Evolutionary conservation across 2,797 vertebrate species (phyloP).

Genomic region (Spea hammondii): DNA sequence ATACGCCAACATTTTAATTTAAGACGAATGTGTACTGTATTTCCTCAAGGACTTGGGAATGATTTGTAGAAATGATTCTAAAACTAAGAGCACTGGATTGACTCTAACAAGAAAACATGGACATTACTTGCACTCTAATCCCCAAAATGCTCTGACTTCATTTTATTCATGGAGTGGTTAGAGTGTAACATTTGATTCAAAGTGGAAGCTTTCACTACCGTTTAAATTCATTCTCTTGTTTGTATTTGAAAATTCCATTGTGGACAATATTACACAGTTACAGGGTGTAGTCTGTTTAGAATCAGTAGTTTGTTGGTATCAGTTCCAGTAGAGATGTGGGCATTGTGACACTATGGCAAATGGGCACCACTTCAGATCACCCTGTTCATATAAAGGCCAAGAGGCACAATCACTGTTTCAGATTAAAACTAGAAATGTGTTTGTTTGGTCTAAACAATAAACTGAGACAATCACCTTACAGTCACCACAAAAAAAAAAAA

Average conservation of each 20-base stretch:
- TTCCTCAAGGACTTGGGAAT: conserved; percentile 75
- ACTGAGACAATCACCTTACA: conserved; percentile 99
- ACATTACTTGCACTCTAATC: conserved; percentile 85
- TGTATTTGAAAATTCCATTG: conserved; percentile 93
- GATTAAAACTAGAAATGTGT: conserved; percentile 82
- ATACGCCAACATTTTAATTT: conserved; percentile 71
- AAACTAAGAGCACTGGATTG: conserved; percentile 70
- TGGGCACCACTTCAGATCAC: conserved; percentile 97
- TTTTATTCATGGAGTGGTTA: conserved; percentile 77
- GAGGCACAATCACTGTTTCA: conserved; percentile 80
- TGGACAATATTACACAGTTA: conserved; percentile 95
- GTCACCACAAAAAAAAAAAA: conserved; percentile 84
- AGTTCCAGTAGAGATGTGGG: conserved; percentile 96
- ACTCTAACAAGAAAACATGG: conserved; percentile 79
- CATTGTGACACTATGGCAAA: conserved; percentile 87
- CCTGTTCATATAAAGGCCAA: conserved; percentile 80
- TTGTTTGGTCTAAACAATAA: conserved; percentile 80
- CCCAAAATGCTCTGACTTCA: conserved; percentile 75
- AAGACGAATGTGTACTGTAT: conserved; percentile 75
- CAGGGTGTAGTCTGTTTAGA: conserved; percentile 98
- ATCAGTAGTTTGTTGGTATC: conserved; percentile 99
- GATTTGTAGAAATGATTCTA: conserved; percentile 65
- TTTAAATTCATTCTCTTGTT: conserved; percentile 87
- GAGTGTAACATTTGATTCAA: conserved; percentile 79
- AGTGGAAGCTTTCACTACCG: conserved; percentile 89